phyloP scores from a whole-genome alignment of 2,113 vertebrate genomes.

The Peromyscus polionotus region DNA sequence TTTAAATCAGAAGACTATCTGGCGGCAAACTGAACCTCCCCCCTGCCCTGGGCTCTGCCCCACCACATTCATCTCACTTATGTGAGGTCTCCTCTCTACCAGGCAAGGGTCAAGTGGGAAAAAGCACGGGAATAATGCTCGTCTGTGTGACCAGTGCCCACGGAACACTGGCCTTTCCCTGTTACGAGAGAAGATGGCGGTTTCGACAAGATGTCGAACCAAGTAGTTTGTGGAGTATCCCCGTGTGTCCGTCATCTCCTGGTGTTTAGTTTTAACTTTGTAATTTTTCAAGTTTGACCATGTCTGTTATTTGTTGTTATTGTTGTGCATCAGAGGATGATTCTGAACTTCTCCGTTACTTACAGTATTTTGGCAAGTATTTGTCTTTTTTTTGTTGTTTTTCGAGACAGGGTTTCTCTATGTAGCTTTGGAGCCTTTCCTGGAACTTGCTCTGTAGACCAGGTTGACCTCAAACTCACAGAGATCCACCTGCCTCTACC shows the following conservation, averaged over 20 bases:
- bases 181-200: not conserved
- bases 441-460: too few relatives aligned
- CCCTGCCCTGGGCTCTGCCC: not conserved
- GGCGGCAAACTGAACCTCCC: not conserved
- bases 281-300: not conserved
- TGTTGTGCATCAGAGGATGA: not conserved
- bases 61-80: not conserved
- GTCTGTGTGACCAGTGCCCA: not conserved
- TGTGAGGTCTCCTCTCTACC: not conserved
- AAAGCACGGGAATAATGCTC: not conserved
- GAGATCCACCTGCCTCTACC: too few relatives aligned
- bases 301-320: not conserved
- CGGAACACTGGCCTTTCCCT: not conserved
- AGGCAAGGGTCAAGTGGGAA: not conserved
- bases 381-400: not conserved
- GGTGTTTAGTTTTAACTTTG: not conserved
- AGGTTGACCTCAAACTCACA: too few relatives aligned
- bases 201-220: not conserved
- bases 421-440: too few relatives aligned
- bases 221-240: not conserved
- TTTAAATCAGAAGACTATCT: not conserved
- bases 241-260: not conserved
- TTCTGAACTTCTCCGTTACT: not conserved
- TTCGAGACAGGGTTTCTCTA: too few relatives aligned
- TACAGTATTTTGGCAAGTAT: not conserved